These are phyloP conservation scores for Drosophila equinoxialis DNA, from an alignment of 1,140 invertebrate genomes.

Conservation along the genomic window DNA sequence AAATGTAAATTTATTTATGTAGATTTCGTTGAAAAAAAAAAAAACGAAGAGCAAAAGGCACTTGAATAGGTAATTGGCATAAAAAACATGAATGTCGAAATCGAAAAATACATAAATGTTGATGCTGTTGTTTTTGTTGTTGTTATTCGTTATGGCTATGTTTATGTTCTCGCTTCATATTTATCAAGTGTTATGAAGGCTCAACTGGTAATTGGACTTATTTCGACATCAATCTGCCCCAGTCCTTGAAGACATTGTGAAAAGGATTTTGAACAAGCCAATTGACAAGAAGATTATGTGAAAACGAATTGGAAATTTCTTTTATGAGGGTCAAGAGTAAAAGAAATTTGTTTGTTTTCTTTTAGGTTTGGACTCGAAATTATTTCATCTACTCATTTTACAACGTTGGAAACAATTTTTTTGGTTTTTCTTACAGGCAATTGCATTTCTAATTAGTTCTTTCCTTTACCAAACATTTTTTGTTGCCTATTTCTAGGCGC, in stretches of 20 bases:
- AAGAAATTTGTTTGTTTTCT: too few species aligned
- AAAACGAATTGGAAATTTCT: too few species aligned
- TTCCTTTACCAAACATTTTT: neutral
- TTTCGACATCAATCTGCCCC: neutral
- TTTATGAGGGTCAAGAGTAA: too few species aligned
- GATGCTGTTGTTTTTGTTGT: slow-evolving; percentile 1
- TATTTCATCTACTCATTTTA: too few species aligned
- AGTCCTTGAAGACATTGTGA: neutral
- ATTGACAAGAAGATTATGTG: neutral
- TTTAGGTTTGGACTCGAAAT: too few species aligned
- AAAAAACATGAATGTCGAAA: slow-evolving; percentile 38
- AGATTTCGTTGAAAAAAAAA: slow-evolving; percentile 12
- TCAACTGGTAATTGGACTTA: neutral
- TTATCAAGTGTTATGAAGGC: slow-evolving; percentile 18
- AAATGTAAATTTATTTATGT: slow-evolving; percentile 61
- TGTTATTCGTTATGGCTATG: neutral
- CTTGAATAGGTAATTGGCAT: slow-evolving; percentile 63
- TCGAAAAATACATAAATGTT: slow-evolving; percentile 14
- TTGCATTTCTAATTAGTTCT: slow-evolving; percentile 6
- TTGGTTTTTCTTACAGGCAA: neutral
- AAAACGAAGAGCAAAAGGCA: slow-evolving; percentile 15
- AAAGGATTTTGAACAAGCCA: neutral
- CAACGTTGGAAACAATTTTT: too few species aligned
- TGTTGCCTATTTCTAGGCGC: slow-evolving; percentile 47
- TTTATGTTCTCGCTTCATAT: slow-evolving; percentile 28